These are phyloP conservation scores for Bellardia pandia DNA, from an alignment of 2,888 invertebrate species.

Conservation along the genomic window DNA sequence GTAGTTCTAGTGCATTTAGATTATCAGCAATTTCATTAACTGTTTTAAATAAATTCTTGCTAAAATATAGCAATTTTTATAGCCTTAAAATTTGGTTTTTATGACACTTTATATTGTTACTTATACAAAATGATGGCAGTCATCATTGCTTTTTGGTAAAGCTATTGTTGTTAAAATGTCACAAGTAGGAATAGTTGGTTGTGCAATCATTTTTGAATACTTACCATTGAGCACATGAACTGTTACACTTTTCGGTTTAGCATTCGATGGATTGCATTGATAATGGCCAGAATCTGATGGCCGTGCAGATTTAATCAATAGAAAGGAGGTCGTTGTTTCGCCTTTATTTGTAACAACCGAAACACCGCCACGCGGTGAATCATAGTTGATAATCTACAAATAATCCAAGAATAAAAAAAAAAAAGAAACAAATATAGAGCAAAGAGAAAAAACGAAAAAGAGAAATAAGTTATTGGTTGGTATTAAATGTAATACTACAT, in stretches of 20 bases:
- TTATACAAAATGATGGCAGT: not conserved
- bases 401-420: not conserved
- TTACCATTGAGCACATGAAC: slow-evolving; percentile 97
- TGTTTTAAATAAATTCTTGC: slow-evolving; percentile 35
- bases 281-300: slow-evolving; percentile 95
- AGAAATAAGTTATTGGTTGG: not conserved
- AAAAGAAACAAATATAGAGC: not conserved
- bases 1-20: not conserved
- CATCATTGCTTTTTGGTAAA: not conserved
- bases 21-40: slow-evolving; percentile 51
- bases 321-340: slow-evolving; percentile 94
- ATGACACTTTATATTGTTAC: slow-evolving; percentile 7
- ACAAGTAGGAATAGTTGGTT: not conserved
- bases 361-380: slow-evolving; percentile 95
- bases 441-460: not conserved
- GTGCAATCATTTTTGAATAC: slow-evolving; percentile 81
- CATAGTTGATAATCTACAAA: slow-evolving; percentile 95
- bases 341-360: slow-evolving; percentile 96
- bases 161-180: not conserved
- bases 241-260: slow-evolving; percentile 94
- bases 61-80: slow-evolving; percentile 24
- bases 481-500: not conserved
- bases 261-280: slow-evolving; percentile 97
- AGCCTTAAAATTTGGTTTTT: not conserved
- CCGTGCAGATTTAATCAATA: slow-evolving; percentile 94